phyloP scores from a whole-genome alignment of 2,888 invertebrate species.

The Abrostola tripartita region DNA sequence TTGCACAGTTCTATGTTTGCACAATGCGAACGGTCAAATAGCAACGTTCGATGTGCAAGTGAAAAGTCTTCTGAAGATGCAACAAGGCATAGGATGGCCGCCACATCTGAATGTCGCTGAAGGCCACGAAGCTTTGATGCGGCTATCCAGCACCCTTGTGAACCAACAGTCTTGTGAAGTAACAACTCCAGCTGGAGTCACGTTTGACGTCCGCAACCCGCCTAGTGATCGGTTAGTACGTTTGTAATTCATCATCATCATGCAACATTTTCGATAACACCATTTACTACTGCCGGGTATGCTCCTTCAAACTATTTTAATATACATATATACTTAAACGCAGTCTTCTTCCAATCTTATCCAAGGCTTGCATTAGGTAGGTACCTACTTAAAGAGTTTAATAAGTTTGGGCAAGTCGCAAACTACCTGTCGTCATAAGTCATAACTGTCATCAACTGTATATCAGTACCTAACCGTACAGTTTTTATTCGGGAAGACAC shows the following conservation, averaged over 20 bases:
- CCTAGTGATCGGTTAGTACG: constrained; percentile 69
- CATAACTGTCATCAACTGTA: too few species aligned
- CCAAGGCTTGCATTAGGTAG: too few species aligned
- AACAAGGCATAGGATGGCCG: constrained; percentile 80
- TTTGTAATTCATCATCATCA: not conserved
- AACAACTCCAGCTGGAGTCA: constrained; percentile 69
- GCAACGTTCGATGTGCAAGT: constrained; percentile 61
- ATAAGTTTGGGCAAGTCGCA: too few species aligned
- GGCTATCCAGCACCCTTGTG: constrained; percentile 61
- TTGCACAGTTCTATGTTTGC: constrained; percentile 49
- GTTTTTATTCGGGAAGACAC: too few species aligned
- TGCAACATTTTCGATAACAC: too few species aligned
- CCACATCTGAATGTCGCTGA: constrained; percentile 65
- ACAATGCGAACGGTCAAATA: constrained; percentile 46
- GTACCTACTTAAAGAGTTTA: too few species aligned
- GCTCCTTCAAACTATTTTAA: too few species aligned
- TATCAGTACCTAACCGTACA: too few species aligned
- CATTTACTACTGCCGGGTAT: too few species aligned
- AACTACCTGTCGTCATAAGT: too few species aligned
- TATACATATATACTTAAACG: too few species aligned
- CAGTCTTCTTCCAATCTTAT: too few species aligned
- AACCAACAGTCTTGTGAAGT: constrained; percentile 69
- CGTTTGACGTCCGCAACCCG: constrained; percentile 67
- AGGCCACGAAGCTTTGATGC: constrained; percentile 77
- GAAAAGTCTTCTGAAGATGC: constrained; percentile 71